Conservation (phyloP, 2,113 vertebrate genomes). For the Cisticola juncidis region DNA sequence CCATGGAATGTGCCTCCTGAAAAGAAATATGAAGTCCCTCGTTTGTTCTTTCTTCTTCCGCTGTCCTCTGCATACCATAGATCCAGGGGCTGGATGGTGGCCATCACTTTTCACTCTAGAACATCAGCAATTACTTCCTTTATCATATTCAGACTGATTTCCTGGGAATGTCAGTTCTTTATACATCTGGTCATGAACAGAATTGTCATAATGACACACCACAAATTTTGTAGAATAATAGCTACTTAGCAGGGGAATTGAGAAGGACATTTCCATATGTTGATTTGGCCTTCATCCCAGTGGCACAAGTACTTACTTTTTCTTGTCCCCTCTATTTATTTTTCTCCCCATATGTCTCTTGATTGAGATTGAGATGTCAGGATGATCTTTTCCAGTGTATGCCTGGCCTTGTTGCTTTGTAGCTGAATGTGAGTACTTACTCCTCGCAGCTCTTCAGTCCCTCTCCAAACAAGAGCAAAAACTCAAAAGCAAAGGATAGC, state of each 20-base stretch:
- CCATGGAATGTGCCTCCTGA: neutral
- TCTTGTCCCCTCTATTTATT: neutral
- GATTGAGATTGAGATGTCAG: neutral
- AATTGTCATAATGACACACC: neutral
- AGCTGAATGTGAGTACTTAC: neutral
- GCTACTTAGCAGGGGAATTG: neutral
- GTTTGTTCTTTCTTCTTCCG: neutral
- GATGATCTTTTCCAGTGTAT: neutral
- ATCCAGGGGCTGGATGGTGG: neutral
- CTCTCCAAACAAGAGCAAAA: neutral
- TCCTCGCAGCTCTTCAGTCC: neutral
- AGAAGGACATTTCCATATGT: neutral
- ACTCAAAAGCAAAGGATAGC: neutral
- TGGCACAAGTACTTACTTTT: neutral
- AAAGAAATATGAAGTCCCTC: neutral
- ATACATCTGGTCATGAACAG: neutral
- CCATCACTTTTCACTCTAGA: neutral
- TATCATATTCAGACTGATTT: neutral
- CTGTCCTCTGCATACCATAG: neutral
- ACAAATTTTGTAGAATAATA: neutral
- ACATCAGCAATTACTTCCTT: neutral
- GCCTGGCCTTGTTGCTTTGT: neutral
- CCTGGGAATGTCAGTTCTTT: neutral
- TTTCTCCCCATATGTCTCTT: neutral
- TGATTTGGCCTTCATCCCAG: neutral